These are phyloP conservation scores for Drosophila ananassae DNA, from an alignment of 1,140 invertebrate species.

Conservation along the genomic window DNA sequence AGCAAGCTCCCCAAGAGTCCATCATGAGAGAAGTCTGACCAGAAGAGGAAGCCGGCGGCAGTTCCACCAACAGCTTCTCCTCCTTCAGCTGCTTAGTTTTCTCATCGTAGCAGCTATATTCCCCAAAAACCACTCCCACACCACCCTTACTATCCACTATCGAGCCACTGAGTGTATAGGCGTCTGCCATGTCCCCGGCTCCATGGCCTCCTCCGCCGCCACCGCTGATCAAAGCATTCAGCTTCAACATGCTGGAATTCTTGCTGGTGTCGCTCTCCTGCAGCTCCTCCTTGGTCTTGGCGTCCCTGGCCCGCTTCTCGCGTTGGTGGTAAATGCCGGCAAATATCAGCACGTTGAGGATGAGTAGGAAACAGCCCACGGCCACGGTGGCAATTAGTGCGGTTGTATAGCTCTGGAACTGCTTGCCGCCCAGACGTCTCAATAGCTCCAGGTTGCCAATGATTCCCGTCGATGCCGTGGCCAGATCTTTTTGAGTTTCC, in stretches of 20 bases:
- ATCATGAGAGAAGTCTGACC: slow-evolving; percentile 74
- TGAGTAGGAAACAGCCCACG: slow-evolving; percentile 93
- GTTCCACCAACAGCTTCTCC: slow-evolving; percentile 87
- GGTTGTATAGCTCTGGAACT: slow-evolving; percentile 94
- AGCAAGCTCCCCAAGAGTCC: slow-evolving; percentile 76
- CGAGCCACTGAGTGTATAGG: slow-evolving; percentile 64
- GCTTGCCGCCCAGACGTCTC: slow-evolving; percentile 90
- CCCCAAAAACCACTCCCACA: slow-evolving; percentile 84
- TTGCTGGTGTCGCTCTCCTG: slow-evolving; percentile 86
- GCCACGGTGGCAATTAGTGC: slow-evolving; percentile 96
- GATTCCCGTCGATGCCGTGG: slow-evolving; percentile 75
- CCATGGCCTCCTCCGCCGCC: slow-evolving; percentile 41
- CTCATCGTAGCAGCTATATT: slow-evolving; percentile 88
- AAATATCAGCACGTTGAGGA: slow-evolving; percentile 97
- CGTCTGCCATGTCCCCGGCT: slow-evolving; percentile 33
- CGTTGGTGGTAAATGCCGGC: slow-evolving; percentile 97
- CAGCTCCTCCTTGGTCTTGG: slow-evolving; percentile 90
- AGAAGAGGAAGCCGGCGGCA: slow-evolving; percentile 84
- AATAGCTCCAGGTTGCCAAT: slow-evolving; percentile 84
- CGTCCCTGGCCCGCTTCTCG: slow-evolving; percentile 87
- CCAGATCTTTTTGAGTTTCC: slow-evolving; percentile 75
- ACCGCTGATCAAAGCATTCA: slow-evolving; percentile 58
- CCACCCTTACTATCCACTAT: slow-evolving; percentile 65
- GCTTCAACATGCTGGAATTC: slow-evolving; percentile 74
- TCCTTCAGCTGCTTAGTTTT: slow-evolving; percentile 86